A percentile compares a stretch with the other conserved stretches of the same genome.
Evolutionary conservation across 2,797 vertebrate species (phyloP).

Genomic region (Argyrosomus regius): DNA sequence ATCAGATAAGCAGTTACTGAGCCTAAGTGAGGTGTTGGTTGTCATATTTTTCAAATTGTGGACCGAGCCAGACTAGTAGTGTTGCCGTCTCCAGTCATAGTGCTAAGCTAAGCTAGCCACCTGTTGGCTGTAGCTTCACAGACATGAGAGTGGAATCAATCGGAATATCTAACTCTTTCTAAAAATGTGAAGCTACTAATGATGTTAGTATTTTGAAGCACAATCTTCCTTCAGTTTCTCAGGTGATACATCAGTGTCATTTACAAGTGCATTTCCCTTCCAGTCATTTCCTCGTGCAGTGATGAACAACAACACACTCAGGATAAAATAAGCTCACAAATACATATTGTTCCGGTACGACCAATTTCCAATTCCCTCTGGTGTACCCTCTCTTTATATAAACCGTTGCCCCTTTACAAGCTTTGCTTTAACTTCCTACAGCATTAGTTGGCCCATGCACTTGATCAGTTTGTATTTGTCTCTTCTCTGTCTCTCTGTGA

Average conservation of each 20-base stretch:
- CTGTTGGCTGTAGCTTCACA: not conserved
- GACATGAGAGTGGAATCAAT: not conserved
- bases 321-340: slow-evolving; percentile 32
- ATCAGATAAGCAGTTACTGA: not conserved
- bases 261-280: slow-evolving; percentile 31
- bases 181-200: not conserved
- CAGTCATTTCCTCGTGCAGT: slow-evolving; percentile 25
- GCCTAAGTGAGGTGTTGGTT: not conserved
- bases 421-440: slow-evolving; percentile 1
- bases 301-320: slow-evolving; percentile 44
- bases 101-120: slow-evolving; percentile 5
- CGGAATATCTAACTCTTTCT: not conserved
- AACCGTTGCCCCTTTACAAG: not conserved
- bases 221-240: not conserved
- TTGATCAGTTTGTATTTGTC: slow-evolving; percentile 4
- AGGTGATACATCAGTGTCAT: slow-evolving; percentile 32
- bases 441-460: not conserved
- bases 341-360: slow-evolving; percentile 20
- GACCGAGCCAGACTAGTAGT: not conserved
- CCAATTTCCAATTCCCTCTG: slow-evolving; percentile 20
- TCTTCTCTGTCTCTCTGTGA: slow-evolving; percentile 50
- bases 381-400: not conserved
- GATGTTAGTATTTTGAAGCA: not conserved
- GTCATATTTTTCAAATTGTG: not conserved
- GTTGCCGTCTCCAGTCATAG: too few relatives aligned